Evolutionary conservation across 2,888 invertebrate genomes (phyloP), one percentile per base, ranked within the genome.

Genomic region (Agriopis leucophaearia): DNA sequence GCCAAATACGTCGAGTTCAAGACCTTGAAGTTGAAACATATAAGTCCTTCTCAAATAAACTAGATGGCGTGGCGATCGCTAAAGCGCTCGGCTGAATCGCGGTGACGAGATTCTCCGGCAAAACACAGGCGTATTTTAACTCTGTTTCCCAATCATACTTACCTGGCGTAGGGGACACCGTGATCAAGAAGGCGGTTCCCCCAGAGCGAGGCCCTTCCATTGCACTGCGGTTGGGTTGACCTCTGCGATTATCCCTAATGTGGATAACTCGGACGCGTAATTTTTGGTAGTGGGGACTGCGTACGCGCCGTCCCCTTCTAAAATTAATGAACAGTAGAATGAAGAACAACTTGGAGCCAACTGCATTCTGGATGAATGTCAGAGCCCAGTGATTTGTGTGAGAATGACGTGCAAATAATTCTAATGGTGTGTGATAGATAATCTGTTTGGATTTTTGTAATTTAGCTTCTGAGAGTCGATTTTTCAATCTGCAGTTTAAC

Each of bases 201-300:
- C 48, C 48, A 48, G 48, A 18, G 48, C 48, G 48, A 48, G 48
- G 48, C 48, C 48, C 18, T 48, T 38, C 38, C 38, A 38, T 38
- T 38, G 38, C 38, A 38, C 38, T 38, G 38, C 38, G 38, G 38
- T 38, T 48, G 48, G 48, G 48, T 48, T 48, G 48, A 48, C 16
- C 48, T 48, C 48, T 48, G 48, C 48, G 16, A 18, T 48, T 48
- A 18, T 48, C 48, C 48, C 48, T 48, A 48, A 18, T 18, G 48
- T 48, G 48, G 48, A 48, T 48, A 47, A 47, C 47, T 47, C 47
- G 47, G 47, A 47, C 47, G 47, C 16, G 47, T 47, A 8, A 47
- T 47, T 47, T 47, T 47, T 47, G 47, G 47, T 47, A 47, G 47
- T 15, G 47, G 44, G 44, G 44, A 44, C 44, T 38, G 38, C 38